Evolutionary conservation across 2,888 invertebrate genomes (phyloP).

Genomic region (Steinernema carpocapsae): DNA sequence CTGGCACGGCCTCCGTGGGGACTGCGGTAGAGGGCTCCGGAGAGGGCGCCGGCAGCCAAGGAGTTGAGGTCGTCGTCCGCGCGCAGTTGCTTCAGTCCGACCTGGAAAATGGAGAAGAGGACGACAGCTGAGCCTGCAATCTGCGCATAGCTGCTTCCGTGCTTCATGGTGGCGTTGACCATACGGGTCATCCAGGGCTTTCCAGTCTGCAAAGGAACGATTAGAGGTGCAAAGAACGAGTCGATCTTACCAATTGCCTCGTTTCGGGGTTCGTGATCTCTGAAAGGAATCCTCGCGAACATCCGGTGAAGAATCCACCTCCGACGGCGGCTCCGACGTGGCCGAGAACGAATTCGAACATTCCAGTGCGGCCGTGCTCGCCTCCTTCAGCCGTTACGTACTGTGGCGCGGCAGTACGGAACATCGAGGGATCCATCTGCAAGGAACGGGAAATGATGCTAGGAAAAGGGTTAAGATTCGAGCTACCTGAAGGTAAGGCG

Average conservation of each 20-base stretch:
- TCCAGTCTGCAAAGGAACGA: slow-evolving; percentile 42
- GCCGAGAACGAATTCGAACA: slow-evolving; percentile 66
- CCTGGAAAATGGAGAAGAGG: slow-evolving; percentile 64
- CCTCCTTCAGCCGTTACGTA: slow-evolving; percentile 67
- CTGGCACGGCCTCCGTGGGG: slow-evolving; percentile 62
- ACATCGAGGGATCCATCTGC: slow-evolving; percentile 67
- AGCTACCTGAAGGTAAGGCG: slow-evolving; percentile 53
- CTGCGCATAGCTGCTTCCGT: slow-evolving; percentile 67
- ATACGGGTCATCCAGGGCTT: slow-evolving; percentile 66
- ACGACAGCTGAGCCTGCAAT: slow-evolving; percentile 63
- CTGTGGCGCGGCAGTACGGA: slow-evolving; percentile 58
- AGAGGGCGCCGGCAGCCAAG: slow-evolving; percentile 64
- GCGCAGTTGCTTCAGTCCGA: slow-evolving; percentile 57
- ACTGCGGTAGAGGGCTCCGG: slow-evolving; percentile 65
- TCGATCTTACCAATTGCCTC: slow-evolving; percentile 59
- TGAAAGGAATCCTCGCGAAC: slow-evolving; percentile 60
- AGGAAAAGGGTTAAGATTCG: slow-evolving; percentile 31
- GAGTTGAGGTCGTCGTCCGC: slow-evolving; percentile 66
- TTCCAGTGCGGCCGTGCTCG: slow-evolving; percentile 57
- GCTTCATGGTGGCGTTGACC: slow-evolving; percentile 66
- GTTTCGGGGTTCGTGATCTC: slow-evolving; percentile 65
- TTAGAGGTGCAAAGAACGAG: slow-evolving; percentile 1
- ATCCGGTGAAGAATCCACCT: slow-evolving; percentile 61
- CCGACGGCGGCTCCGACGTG: slow-evolving; percentile 67
- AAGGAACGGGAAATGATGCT: slow-evolving; percentile 31